A percentile compares a stretch with the other conserved stretches of the same genome.
Conservation (phyloP, 2,113 vertebrate species). For the Myodes glareolus region DNA sequence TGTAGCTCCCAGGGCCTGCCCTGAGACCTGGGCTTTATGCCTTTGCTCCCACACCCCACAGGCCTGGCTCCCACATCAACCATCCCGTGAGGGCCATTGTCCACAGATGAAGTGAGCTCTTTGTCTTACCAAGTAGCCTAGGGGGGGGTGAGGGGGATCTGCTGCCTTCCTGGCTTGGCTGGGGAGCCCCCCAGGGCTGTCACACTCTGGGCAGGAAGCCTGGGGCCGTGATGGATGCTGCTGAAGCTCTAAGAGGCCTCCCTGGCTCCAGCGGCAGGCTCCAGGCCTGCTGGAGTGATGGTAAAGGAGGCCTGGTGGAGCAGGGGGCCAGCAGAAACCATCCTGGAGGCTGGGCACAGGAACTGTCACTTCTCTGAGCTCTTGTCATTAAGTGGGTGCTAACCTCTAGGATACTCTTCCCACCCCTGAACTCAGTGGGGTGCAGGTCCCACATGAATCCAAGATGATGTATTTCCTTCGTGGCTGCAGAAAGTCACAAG, state of each 20-base stretch:
- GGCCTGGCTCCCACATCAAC: not conserved
- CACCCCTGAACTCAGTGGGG: not conserved
- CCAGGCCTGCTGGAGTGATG: not conserved
- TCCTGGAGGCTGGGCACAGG: not conserved
- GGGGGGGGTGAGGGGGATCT: not conserved
- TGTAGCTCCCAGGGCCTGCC: not conserved
- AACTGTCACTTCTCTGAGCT: not conserved
- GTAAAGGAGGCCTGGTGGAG: not conserved
- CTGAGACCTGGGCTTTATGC: not conserved
- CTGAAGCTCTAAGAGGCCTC: not conserved
- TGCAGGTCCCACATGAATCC: not conserved
- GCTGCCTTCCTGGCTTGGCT: conserved; percentile 7
- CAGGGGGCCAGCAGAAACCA: not conserved
- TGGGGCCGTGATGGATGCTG: not conserved
- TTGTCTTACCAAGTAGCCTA: conserved; percentile 55
- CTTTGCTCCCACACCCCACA: conserved; percentile 35
- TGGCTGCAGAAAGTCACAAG: not conserved
- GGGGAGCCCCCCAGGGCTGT: conserved; percentile 26
- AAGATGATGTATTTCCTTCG: not conserved
- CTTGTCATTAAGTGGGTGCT: not conserved
- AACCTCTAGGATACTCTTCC: not conserved
- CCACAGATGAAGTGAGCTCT: conserved; percentile 61
- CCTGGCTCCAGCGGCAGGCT: not conserved
- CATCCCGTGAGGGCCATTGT: conserved; percentile 41
- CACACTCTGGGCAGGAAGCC: conserved; percentile 49